Evolutionary conservation across 2,113 vertebrate species (phyloP), one percentile per base, ranked within the genome.

Genomic region (Thryonomys swinderianus): DNA sequence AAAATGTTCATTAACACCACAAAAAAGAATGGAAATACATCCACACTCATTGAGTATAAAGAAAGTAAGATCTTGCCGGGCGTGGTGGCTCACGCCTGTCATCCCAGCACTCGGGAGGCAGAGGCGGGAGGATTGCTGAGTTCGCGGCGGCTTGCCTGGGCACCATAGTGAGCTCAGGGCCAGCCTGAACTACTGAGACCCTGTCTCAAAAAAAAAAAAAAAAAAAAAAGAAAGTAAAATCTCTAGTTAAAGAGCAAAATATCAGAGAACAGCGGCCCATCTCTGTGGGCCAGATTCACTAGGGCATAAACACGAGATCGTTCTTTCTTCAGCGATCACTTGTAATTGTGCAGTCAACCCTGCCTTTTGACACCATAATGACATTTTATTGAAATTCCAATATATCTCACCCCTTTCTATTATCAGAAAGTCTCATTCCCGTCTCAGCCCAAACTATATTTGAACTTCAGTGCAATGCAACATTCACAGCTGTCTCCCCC

Each of bases 381-480:
- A 90, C 61, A 42, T 92, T 59, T 89, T 91, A 55, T n/a, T 66
- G 20, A 82, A 85, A 94, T 59, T 85, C 92, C 59, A 67, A 42
- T n/a, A 83, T 53, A 42, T 42, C 61, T 71, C 17, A 4, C 27
- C 45, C 37, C 45, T 95, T 64, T 61, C 66, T 76, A 8, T 37
- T 53, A 53, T 67, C 88, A 85, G 85, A 27, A 92, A 82, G 74
- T 67, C 92, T 94, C 37, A 53, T 78, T 64, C n/a, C 48, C 45
- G 45, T 53, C 69, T 66, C 48, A 83, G 37, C 79, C 25, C 61
- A 74, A 78, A 53, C 62, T 61, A 30, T 30, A 85, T 76, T 51
- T 88, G 80, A 91, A 74, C 84, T 66, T 74, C 32, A 42, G 7
- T 34, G 62, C 45, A 20, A 67, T 45, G 21, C 48, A 51, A 42